Conservation (phyloP, 2,888 invertebrate genomes). For the Dryobota labecula region DNA sequence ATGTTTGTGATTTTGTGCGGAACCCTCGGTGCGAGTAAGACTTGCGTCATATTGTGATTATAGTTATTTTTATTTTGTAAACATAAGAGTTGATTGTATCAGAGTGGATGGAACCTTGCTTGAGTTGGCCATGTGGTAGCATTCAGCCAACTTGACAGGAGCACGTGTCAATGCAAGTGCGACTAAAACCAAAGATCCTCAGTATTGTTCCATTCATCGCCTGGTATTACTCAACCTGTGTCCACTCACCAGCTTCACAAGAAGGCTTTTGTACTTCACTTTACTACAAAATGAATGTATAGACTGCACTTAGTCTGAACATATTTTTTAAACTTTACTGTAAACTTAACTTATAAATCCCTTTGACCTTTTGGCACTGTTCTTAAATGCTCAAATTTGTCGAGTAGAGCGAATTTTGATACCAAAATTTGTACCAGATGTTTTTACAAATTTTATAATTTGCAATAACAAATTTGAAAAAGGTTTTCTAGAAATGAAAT, state of each 20-base stretch:
- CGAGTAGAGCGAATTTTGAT: constrained; percentile 10
- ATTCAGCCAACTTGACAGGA: neutral
- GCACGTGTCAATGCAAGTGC: neutral
- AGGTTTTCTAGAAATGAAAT: neutral
- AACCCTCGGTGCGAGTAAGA: constrained; percentile 35
- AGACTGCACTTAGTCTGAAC: constrained; percentile 75
- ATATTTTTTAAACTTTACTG: constrained; percentile 76
- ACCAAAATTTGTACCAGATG: constrained; percentile 6
- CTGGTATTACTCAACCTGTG: constrained; percentile 17
- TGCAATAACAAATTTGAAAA: neutral
- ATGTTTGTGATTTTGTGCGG: constrained; percentile 43
- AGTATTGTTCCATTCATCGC: constrained; percentile 3
- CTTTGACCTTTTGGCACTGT: constrained; percentile 56
- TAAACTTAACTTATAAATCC: constrained; percentile 43
- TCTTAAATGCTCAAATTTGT: constrained; percentile 21
- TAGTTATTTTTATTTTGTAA: constrained; percentile 24
- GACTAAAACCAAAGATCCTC: constrained; percentile 37
- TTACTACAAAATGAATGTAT: constrained; percentile 52
- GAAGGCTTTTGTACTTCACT: constrained; percentile 30
- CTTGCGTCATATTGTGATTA: constrained; percentile 37
- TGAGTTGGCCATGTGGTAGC: neutral
- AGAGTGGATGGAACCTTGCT: neutral
- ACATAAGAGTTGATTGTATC: constrained; percentile 13
- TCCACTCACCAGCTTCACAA: neutral
- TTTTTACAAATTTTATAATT: constrained; percentile 27